Evolutionary conservation across 2,888 invertebrate species (phyloP).

Genomic region (Aphelenchoides bicaudatus): DNA sequence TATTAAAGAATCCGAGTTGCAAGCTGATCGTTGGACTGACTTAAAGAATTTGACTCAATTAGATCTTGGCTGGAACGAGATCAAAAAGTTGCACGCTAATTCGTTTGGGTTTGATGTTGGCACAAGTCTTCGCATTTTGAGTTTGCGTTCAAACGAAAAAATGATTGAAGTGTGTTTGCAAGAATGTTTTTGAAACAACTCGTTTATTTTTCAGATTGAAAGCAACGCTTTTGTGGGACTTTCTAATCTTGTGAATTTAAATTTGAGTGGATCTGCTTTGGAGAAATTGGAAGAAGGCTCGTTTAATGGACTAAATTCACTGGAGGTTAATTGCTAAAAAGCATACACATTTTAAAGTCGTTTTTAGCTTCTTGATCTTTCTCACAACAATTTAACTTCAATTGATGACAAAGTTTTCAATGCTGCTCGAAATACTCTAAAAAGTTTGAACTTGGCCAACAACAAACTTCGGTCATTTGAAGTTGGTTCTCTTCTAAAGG

Average conservation of each 20-base stretch:
- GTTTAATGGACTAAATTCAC: conserved; percentile 36
- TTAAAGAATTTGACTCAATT: conserved; percentile 78
- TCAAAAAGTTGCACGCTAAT: conserved; percentile 38
- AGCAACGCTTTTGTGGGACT: too few relatives aligned
- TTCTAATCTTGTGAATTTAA: conserved; percentile 30
- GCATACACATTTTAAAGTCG: conserved; percentile 11
- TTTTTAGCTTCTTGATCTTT: conserved; percentile 44
- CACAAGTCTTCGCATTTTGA: conserved; percentile 36
- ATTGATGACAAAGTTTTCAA: conserved; percentile 40
- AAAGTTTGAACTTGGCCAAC: conserved; percentile 75
- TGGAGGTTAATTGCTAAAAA: conserved; percentile 27
- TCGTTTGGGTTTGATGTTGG: conserved; percentile 39
- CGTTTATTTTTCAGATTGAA: too few relatives aligned
- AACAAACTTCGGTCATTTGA: conserved; percentile 76
- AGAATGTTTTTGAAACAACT: not conserved
- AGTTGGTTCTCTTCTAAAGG: conserved; percentile 73
- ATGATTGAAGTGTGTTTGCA: conserved; percentile 22
- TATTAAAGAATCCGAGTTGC: conserved; percentile 62
- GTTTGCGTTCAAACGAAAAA: conserved; percentile 39
- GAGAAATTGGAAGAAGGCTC: conserved; percentile 31
- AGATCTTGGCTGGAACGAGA: conserved; percentile 69
- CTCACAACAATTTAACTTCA: conserved; percentile 41
- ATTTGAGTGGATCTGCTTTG: conserved; percentile 39
- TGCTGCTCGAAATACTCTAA: conserved; percentile 63
- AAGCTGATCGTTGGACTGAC: conserved; percentile 78